Conservation (phyloP, 2,888 invertebrate species). For the Arge pagana region DNA sequence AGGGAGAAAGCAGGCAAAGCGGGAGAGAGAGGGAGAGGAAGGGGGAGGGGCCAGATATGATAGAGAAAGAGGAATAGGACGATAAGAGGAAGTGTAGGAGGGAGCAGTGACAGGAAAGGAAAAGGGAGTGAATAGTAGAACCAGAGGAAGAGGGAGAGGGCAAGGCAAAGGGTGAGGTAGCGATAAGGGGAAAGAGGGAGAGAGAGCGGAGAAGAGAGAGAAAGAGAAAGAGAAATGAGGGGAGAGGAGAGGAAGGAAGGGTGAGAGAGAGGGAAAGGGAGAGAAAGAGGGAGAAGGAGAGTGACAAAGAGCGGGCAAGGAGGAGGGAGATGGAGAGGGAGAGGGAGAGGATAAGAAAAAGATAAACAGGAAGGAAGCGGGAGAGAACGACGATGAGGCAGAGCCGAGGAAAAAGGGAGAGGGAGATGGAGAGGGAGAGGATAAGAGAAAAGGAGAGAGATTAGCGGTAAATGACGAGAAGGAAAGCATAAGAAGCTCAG, state of each 20-base stretch:
- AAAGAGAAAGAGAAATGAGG: conserved; percentile 8
- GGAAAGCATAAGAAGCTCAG: conserved; percentile 30
- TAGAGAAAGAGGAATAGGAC: not conserved
- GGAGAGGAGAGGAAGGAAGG: not conserved
- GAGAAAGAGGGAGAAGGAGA: not conserved
- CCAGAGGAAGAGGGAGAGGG: not conserved
- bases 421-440: no score
- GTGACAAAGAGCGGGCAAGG: conserved; percentile 1
- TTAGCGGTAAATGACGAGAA: conserved; percentile 7
- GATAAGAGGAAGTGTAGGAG: not conserved
- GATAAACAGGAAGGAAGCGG: conserved; percentile 1
- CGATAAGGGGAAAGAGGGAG: not conserved
- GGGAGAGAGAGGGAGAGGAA: not conserved
- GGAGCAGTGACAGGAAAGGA: conserved; percentile 1
- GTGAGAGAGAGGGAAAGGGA: not conserved
- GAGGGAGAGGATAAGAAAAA: conserved; percentile 22
- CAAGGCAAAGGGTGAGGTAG: not conserved
- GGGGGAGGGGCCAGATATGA: no score
- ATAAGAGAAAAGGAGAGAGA: not conserved
- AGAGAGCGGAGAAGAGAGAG: not conserved
- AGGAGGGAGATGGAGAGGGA: conserved; percentile 12
- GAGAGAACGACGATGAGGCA: conserved; percentile 3
- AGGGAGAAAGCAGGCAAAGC: not conserved
- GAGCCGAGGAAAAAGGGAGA: conserved; percentile 20
- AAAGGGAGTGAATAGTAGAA: conserved; percentile 5